phyloP scores from a whole-genome alignment of 2,888 invertebrate species.

The Conchocele bisecta region DNA sequence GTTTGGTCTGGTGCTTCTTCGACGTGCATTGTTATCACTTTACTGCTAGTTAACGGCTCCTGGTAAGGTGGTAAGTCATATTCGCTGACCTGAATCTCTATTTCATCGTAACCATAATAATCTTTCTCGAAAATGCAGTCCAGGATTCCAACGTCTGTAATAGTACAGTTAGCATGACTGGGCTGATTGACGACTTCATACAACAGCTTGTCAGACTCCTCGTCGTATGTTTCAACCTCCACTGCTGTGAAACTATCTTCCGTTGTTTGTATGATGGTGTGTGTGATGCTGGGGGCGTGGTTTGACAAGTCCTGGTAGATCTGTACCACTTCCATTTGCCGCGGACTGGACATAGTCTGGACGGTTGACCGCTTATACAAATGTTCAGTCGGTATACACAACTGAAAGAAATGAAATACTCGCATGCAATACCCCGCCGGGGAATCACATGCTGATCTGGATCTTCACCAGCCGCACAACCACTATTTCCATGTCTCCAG shows the following conservation, averaged over 20 bases:
- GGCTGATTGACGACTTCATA: slow-evolving; percentile 30
- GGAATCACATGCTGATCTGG: too few relatives aligned
- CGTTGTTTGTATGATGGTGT: slow-evolving; percentile 18
- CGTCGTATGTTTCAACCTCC: slow-evolving; percentile 36
- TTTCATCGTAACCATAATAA: slow-evolving; percentile 37
- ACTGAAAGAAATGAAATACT: too few relatives aligned
- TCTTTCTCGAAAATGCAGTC: slow-evolving; percentile 31
- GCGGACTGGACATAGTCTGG: not conserved
- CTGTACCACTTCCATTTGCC: slow-evolving; percentile 5
- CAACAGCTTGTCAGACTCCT: slow-evolving; percentile 51
- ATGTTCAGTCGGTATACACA: not conserved
- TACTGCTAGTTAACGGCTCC: slow-evolving; percentile 7
- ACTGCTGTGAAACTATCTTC: slow-evolving; percentile 28
- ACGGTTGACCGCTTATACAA: not conserved
- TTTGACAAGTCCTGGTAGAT: slow-evolving; percentile 34
- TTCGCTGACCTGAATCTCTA: slow-evolving; percentile 7
- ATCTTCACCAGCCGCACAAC: too few relatives aligned
- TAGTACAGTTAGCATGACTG: slow-evolving; percentile 19
- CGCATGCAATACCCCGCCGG: too few relatives aligned
- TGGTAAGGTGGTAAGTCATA: slow-evolving; percentile 3
- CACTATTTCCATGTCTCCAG: too few relatives aligned
- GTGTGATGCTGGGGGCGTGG: slow-evolving; percentile 35
- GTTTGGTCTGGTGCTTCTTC: slow-evolving; percentile 30
- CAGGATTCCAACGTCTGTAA: slow-evolving; percentile 39
- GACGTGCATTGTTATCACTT: slow-evolving; percentile 21